Evolutionary conservation across 2,113 vertebrate genomes (phyloP), one percentile per base, ranked within the genome.

Genomic region (Callionymus lyra): DNA sequence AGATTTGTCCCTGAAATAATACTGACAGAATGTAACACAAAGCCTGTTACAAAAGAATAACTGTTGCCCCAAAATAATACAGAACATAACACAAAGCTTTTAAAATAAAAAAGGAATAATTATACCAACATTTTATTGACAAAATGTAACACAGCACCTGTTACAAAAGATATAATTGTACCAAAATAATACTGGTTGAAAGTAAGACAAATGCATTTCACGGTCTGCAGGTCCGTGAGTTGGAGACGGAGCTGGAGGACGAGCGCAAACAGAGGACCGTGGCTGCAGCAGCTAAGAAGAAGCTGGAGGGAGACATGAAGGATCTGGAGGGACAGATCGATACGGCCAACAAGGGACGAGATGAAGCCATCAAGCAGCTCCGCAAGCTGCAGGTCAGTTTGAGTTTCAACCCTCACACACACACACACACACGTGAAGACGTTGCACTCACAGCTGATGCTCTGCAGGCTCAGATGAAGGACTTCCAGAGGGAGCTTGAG

Each of bases 341-440:
- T 69, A 87, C 88, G 0, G 74, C 88, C 50, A 82, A 75, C 56
- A 93, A 92, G 54, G 89, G 81, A 35, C 76, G 91, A 16, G 94
- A 97, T 16, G 94, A 98, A 56, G 92, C 92, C 56, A 86, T 94
- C 71, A 97, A 98, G 72, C 93, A 98, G 53, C 89, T 95, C 2
- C 88, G 90, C 14, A 98, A 94, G 65, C 62, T 92, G 34, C 94
- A 97, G 88, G 94, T 95, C 11, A 68, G 69, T 6, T n/a, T n/a
- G n/a, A n/a, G 10, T 9, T 37, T 8, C 36, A 9, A 16, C 10
- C 4, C 13, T 16, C 36, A 4, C 5, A 9, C 10, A 3, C 8
- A 14, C 36, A 15, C 4, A 8, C 12, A 27, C n/a, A n/a, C n/a
- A n/a, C n/a, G n/a, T n/a, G n/a, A n/a, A n/a, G n/a, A 16, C 5